Base-by-base conservation (phyloP, 2,113 vertebrate genomes). In the Sinocyclocheilus grahami region DNA sequence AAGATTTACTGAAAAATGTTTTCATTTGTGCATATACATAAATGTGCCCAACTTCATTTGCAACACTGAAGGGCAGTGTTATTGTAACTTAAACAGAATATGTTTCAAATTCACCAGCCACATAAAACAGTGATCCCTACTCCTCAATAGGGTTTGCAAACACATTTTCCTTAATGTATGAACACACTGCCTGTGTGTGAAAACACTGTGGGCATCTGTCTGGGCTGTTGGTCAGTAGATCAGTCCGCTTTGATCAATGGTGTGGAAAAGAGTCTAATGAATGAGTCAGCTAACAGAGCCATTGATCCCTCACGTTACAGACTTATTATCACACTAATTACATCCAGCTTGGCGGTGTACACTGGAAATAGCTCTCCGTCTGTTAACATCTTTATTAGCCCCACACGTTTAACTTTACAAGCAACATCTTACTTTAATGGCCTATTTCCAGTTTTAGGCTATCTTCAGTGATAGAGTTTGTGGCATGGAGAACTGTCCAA, bases 261-360 rank as follows among this genome's bases (percentile, higher is more conserved):
- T 90, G 89, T 82, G 84, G 83, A 89, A 89, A 84, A 76, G 86
- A 87, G 89, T 72, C 90, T 94, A 93, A 94, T 94, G 91, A 93
- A 93, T 91, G 91, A 87, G 88, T 83, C 77, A 20, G 83, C 86
- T 89, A 90, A 89, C 72, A 13, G 89, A 86, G 89, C 82, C 84
- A 94, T 93, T 88, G 81, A 90, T 91, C 87, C 69, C 81, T 46
- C 48, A 90, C 39, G 60, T 63, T 46, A 71, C 6, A 79, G 85
- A 85, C 90, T 92, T 91, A 95, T 93, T 94, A 93, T 85, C 85
- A 82, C 72, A 81, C 83, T 93, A 94, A 93, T 91, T 92, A 91
- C 88, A 91, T 86, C 71, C 81, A 82, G 76, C 65, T n/a, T 81
- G 84, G 83, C 80, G 55, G 82, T 83, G 85, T 46, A 20, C 46